Evolutionary conservation across 2,888 invertebrate genomes (phyloP).

Genomic region (Scotopteryx bipunctaria): DNA sequence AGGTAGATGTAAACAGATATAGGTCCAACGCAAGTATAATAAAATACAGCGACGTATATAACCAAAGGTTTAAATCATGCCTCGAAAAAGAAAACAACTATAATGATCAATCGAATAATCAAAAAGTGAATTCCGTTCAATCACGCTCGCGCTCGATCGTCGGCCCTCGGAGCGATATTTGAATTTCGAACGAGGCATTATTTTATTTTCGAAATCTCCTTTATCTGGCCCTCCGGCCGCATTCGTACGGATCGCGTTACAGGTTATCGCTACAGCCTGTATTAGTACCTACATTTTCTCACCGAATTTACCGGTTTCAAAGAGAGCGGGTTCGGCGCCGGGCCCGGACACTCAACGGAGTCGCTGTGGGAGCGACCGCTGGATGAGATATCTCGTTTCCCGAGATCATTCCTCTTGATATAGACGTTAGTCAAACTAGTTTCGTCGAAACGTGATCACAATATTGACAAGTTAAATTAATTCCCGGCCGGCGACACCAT

Average conservation of each 20-base stretch:
- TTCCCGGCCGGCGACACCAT: constrained; percentile 57
- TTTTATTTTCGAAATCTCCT: constrained; percentile 67
- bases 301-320: constrained; percentile 65
- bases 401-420: constrained; percentile 64
- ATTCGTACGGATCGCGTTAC: constrained; percentile 77
- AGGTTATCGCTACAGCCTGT: constrained; percentile 72
- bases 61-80: constrained; percentile 28
- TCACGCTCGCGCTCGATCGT: constrained; percentile 40
- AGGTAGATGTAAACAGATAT: constrained; percentile 37
- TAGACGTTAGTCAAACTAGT: constrained; percentile 72
- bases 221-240: constrained; percentile 74
- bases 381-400: constrained; percentile 70
- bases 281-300: constrained; percentile 56
- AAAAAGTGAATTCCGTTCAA: constrained; percentile 59
- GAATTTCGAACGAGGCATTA: constrained; percentile 68
- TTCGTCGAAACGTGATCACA: constrained; percentile 70
- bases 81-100: constrained; percentile 30
- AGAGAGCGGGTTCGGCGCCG: constrained; percentile 46
- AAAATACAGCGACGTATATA: constrained; percentile 21
- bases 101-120: constrained; percentile 52
- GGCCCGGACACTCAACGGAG: constrained; percentile 70
- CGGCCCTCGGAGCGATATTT: constrained; percentile 56
- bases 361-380: constrained; percentile 63
- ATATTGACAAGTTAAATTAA: constrained; percentile 74
- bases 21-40: constrained; percentile 12